A percentile compares a stretch with the other conserved stretches of the same genome.
Conservation (phyloP, 37 sponge, comb jelly and placozoan species). For the Oscarella lobularis region DNA sequence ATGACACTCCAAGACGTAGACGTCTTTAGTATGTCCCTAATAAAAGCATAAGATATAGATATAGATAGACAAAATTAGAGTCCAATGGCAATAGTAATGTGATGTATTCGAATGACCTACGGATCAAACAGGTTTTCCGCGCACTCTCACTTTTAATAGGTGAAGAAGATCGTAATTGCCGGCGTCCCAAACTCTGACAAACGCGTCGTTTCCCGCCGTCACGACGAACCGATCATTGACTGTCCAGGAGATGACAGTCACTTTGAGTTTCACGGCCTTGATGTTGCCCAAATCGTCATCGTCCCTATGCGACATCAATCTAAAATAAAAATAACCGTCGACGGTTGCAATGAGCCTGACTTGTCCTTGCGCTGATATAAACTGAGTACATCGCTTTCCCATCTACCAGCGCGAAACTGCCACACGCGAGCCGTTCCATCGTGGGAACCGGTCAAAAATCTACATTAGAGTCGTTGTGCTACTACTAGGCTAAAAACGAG, state of each 20-base stretch:
- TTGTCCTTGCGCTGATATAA: background rate
- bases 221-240: constrained; percentile 39
- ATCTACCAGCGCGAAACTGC: constrained; percentile 20
- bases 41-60: background rate
- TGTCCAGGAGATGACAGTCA: constrained; percentile 32
- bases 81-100: no score
- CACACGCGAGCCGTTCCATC: constrained; percentile 61
- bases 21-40: constrained; percentile 58
- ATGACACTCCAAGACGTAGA: constrained; percentile 71
- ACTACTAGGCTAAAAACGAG: no score
- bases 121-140: background rate
- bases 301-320: background rate
- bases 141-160: background rate
- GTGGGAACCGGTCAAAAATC: constrained; percentile 55
- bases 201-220: constrained; percentile 25
- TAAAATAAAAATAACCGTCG: background rate
- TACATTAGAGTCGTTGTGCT: no score
- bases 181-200: background rate
- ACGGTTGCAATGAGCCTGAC: background rate
- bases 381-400: constrained; percentile 22
- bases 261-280: background rate
- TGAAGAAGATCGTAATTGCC: background rate
- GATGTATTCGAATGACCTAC: background rate
- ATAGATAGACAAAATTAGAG: no score
- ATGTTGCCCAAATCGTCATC: background rate